Evolutionary conservation across 37 sponge, comb jelly and placozoan species (phyloP).

Genomic region (Geodia barretti): DNA sequence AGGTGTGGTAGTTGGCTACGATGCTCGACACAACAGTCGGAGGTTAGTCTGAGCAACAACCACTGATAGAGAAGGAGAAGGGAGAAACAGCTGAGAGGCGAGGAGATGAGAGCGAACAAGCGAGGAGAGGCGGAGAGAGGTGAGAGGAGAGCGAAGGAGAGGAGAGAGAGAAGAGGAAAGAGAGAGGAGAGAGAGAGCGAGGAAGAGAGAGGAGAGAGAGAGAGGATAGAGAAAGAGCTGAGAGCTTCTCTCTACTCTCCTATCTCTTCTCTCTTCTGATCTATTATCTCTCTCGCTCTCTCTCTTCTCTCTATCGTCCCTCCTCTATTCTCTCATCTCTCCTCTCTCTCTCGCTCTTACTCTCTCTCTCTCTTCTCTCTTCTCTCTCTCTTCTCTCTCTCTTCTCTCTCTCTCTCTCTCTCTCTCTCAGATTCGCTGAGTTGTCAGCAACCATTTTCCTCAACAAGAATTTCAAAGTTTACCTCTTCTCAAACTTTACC

Average conservation of each 20-base stretch:
- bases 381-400: background rate
- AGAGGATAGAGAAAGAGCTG: too few relatives aligned
- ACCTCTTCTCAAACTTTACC: slow-evolving; percentile 80
- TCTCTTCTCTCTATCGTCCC: too few relatives aligned
- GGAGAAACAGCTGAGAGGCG: too few relatives aligned
- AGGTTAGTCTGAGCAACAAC: slow-evolving; percentile 71
- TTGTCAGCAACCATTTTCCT: slow-evolving; percentile 82
- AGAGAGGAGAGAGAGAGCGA: too few relatives aligned
- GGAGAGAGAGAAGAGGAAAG: background rate
- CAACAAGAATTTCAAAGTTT: slow-evolving; percentile 84
- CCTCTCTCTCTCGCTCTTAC: background rate
- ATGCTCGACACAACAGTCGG: slow-evolving; percentile 94
- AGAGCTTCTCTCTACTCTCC: background rate
- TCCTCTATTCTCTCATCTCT: too few relatives aligned
- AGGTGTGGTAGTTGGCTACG: slow-evolving; percentile 94
- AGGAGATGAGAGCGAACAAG: background rate
- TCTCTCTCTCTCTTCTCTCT: background rate
- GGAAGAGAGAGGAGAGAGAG: too few relatives aligned
- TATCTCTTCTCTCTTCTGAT: background rate
- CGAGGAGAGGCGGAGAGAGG: too few relatives aligned
- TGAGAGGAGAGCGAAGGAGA: too few relatives aligned
- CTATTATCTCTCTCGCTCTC: background rate
- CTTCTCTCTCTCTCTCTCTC: background rate
- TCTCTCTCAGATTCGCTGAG: slow-evolving; percentile 75
- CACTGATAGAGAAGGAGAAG: background rate